Percentiles rank a stretch among this genome's conserved stretches.
These are phyloP conservation scores for Trichopoda pennipes DNA, from an alignment of 2,888 invertebrate genomes.

Conservation along the genomic window DNA sequence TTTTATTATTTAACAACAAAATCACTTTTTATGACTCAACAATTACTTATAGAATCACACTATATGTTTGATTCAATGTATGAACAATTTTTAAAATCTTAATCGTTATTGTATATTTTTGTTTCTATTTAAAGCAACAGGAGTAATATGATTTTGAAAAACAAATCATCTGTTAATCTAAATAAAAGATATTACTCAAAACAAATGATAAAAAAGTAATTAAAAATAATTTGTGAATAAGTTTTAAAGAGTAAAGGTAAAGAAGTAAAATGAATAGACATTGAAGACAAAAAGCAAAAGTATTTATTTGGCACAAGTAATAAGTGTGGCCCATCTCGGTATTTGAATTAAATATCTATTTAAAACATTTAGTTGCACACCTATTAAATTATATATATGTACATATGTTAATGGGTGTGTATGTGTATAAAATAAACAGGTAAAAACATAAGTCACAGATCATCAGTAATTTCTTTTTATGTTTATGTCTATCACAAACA, in stretches of 20 bases:
- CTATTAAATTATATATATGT: not conserved
- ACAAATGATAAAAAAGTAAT: not conserved
- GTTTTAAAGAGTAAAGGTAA: not conserved
- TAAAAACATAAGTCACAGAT: no score
- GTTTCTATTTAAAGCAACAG: not conserved
- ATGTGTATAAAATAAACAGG: no score
- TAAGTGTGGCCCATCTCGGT: conserved; percentile 44
- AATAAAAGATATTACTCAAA: conserved; percentile 58
- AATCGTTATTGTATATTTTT: conserved; percentile 34
- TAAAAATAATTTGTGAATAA: conserved; percentile 42
- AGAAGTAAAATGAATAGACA: conserved; percentile 2
- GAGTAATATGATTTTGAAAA: not conserved
- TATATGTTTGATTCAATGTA: conserved; percentile 62
- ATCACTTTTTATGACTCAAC: conserved; percentile 54
- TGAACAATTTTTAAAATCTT: conserved; percentile 59
- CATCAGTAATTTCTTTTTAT: not conserved
- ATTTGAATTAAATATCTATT: not conserved
- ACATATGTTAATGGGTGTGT: not conserved
- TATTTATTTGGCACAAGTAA: conserved; percentile 62
- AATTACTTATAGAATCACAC: conserved; percentile 26
- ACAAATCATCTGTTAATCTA: conserved; percentile 24
- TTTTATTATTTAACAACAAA: not conserved
- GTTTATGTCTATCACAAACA: not conserved
- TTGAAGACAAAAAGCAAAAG: conserved; percentile 47
- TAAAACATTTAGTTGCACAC: not conserved